Evolutionary conservation across 2,797 vertebrate species (phyloP), one percentile per base, ranked within the genome.

Genomic region (Gallinago solitaria): DNA sequence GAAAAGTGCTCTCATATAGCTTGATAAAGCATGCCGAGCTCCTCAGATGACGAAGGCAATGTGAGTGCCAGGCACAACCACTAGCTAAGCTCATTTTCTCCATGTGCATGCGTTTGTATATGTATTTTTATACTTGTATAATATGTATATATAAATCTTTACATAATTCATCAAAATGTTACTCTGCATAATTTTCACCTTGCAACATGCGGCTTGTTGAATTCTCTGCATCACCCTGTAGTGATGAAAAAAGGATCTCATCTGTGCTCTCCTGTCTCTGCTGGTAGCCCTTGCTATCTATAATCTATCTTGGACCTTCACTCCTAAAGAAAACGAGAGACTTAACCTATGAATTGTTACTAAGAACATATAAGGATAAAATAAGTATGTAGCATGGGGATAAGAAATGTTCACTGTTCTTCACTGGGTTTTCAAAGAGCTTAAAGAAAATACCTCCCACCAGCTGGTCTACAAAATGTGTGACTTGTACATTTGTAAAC

Each of bases 361-460:
- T 64, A 79, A 84, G 96, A 95, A 96, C 70, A 73, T 93, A 88
- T 93, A 94, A 95, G 90, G 95, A 95, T 95, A 95, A 97, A 96
- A 82, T 95, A 91, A 89, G 83, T 88, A 78, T 53, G 32, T 73
- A 95, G 87, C 87, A 70, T 77, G 74, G 51, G 96, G 93, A 90
- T 95, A 95, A 96, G 91, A 96, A 96, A 90, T 43, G 16, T 63
- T 95, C 85, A 60, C 85, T 94, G 93, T 95, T 95, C 74, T 93
- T 93, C 91, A 79, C 60, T 74, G 60, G 45, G 48, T 67, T 96
- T 93, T 97, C 91, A 97, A 95, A 94, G 87, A 93, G 77, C 80
- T 84, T 94, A 94, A 95, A 95, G 91, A 96, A 96, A 97, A 93
- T 82, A 95, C 83, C 91, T 96, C 87, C 87, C 87, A 94, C 91